A percentile compares a stretch with the other conserved stretches of the same genome.
phyloP scores from a whole-genome alignment of 2,888 invertebrate species.

The Acrobasis suavella region DNA sequence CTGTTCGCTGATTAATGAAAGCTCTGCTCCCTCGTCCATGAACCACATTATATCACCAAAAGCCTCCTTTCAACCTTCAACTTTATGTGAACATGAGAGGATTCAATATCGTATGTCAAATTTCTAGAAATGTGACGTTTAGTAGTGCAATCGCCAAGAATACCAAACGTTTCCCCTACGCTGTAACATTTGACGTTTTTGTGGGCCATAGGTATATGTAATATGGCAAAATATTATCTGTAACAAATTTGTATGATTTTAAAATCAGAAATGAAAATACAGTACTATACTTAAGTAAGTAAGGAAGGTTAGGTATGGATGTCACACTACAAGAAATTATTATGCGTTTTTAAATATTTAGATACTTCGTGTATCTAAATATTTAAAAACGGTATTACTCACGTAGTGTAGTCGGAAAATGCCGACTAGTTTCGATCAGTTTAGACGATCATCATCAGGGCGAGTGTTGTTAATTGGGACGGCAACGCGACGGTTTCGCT shows the following conservation, averaged over 20 bases:
- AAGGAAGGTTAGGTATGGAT: too few species aligned
- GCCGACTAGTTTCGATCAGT: too few species aligned
- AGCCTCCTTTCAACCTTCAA: slow-evolving; percentile 26
- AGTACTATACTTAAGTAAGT: neutral
- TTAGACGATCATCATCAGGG: too few species aligned
- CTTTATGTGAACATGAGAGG: slow-evolving; percentile 16
- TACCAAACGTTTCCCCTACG: slow-evolving; percentile 80
- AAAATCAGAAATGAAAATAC: slow-evolving; percentile 22
- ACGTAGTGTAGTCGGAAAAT: too few species aligned
- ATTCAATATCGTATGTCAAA: slow-evolving; percentile 26
- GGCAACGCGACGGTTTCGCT: too few species aligned
- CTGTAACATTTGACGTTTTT: slow-evolving; percentile 82
- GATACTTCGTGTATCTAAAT: too few species aligned
- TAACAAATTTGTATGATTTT: slow-evolving; percentile 38
- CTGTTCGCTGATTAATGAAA: slow-evolving; percentile 80
- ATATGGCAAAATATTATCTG: slow-evolving; percentile 76
- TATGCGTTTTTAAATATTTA: too few species aligned
- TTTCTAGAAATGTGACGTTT: slow-evolving; percentile 34
- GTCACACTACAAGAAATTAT: too few species aligned
- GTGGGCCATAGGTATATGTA: slow-evolving; percentile 72
- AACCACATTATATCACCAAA: slow-evolving; percentile 45
- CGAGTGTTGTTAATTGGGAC: too few species aligned
- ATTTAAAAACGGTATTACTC: too few species aligned
- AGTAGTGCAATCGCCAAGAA: slow-evolving; percentile 49
- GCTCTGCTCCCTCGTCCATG: slow-evolving; percentile 68